Percentiles rank a stretch among this genome's conserved stretches.
phyloP scores from a whole-genome alignment of 2,113 vertebrate species.

The Hyperopisus bebe region DNA sequence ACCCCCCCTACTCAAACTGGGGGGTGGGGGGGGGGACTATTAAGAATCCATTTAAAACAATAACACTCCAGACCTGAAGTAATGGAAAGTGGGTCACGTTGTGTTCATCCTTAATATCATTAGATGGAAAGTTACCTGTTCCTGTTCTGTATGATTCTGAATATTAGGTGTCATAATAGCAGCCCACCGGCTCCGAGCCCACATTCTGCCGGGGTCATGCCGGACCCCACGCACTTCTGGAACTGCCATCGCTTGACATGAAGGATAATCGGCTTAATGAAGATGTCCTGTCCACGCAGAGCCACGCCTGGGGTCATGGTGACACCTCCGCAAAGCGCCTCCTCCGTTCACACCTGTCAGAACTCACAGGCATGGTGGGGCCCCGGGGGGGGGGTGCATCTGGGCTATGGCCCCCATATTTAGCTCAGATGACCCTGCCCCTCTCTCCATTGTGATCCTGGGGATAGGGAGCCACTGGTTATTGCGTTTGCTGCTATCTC shows the following conservation, averaged over 20 bases:
- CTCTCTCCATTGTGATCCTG: background rate
- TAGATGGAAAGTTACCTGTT: background rate
- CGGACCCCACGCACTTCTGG: background rate
- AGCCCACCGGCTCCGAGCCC: background rate
- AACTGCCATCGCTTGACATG: conserved; percentile 47
- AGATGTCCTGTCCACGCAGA: conserved; percentile 46
- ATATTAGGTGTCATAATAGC: background rate
- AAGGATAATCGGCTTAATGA: conserved; percentile 57
- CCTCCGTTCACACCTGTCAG: conserved; percentile 62
- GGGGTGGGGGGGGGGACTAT: background rate
- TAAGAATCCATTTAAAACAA: conserved; percentile 2
- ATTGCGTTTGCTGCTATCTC: background rate
- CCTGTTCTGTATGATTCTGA: background rate
- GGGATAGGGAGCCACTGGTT: background rate
- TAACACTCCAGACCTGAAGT: background rate
- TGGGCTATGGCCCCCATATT: background rate
- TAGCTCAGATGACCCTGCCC: background rate
- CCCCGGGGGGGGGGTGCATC: conserved; percentile 6
- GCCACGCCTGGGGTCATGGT: background rate
- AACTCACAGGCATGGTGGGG: background rate
- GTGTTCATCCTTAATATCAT: background rate
- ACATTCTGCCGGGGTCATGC: background rate
- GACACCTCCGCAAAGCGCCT: background rate
- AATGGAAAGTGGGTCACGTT: background rate
- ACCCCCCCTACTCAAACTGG: background rate